Conservation (phyloP, 2,113 vertebrate genomes). For the Romanogobio albipinnatus region DNA sequence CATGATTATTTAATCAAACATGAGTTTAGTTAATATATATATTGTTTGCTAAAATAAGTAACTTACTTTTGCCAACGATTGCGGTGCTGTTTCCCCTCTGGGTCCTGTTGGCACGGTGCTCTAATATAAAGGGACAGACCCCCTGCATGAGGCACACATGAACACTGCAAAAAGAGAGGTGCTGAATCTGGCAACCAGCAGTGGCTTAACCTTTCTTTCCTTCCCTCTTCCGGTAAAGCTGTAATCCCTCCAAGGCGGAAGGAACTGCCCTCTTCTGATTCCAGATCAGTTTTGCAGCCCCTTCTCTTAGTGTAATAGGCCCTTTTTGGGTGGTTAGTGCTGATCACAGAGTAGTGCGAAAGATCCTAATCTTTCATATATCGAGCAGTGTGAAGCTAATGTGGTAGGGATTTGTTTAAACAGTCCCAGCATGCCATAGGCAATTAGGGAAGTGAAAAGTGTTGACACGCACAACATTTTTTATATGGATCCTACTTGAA, state of each 20-base stretch:
- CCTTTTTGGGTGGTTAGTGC: background rate
- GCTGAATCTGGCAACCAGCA: constrained; percentile 25
- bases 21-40: background rate
- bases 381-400: constrained; percentile 60
- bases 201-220: constrained; percentile 69
- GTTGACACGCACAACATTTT: constrained; percentile 14
- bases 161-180: constrained; percentile 19
- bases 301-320: background rate
- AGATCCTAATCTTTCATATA: constrained; percentile 22
- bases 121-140: constrained; percentile 49
- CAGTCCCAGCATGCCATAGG: constrained; percentile 41
- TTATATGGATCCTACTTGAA: constrained; percentile 2
- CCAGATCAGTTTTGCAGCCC: constrained; percentile 7
- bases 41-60: background rate
- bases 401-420: constrained; percentile 42
- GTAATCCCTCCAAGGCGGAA: constrained; percentile 58
- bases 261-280: constrained; percentile 42
- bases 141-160: constrained; percentile 38
- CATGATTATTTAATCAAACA: background rate
- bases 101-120: constrained; percentile 20
- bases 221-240: constrained; percentile 60
- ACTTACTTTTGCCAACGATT: constrained; percentile 49
- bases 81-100: constrained; percentile 18
- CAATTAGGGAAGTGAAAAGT: constrained; percentile 15
- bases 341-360: constrained; percentile 7